Base-by-base conservation (phyloP, 2,888 invertebrate genomes). In the Mayetiola destructor region DNA sequence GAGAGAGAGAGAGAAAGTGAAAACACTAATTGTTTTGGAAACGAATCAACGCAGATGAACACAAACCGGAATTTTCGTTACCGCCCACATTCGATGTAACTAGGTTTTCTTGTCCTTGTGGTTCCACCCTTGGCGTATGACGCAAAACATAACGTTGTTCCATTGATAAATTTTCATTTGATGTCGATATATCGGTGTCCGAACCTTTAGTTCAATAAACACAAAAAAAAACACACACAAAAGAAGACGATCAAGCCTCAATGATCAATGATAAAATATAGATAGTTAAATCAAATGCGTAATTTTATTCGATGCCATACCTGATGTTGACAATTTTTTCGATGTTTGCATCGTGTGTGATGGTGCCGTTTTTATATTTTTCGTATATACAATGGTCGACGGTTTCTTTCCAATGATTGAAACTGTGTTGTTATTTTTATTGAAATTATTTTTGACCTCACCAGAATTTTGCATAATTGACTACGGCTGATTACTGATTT, bases 161-260 rank as follows among this genome's bases (percentile, higher is more conserved):
- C 65, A 85, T 80, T 35, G 88, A 88, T 61, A 93, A 74, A 73
- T 91, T 92, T 72, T 92, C 91, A 64, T 85, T 89, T 16, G 90
- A 91, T 53, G 90, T 90, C 14, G 89, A 90, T 59, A 89, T 84
- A 76, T 91, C 90, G 5, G 90, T 88, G 73, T 91, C 91, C 69
- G 89, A 89, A 36, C 89, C 89, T 48, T 27, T n/a, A 48, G n/a
- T 32, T 32, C 14, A n/a, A n/a, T n/a, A n/a, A n/a, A n/a, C n/a
- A n/a, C n/a, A 39, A 39, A n/a, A 39, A 16, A 16, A 39, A 16
- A 9, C 32, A 32, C 12, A 9, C 12, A 32, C 8, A 32, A 12
- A 12, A 32, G 12, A 32, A 32, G 12, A 32, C 12, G 32, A 9
- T 8, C 8, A 32, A 32, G n/a, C n/a, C n/a, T n/a, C n/a, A n/a